Evolutionary conservation across 2,113 vertebrate genomes (phyloP).

Genomic region (Dasyprocta punctata): DNA sequence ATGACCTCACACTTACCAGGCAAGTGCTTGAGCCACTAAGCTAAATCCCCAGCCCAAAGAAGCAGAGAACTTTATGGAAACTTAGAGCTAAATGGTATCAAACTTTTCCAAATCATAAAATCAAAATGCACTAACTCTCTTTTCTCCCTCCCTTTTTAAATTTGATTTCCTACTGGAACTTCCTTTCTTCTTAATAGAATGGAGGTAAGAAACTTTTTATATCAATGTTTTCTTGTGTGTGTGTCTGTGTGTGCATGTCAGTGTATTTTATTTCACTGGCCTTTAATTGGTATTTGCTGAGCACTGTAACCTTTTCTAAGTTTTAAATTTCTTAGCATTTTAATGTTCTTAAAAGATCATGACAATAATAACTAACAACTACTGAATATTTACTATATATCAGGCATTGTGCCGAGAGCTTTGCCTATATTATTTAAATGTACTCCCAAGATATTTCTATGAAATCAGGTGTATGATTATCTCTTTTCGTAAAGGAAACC

Average conservation of each 20-base stretch:
- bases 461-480: not conserved
- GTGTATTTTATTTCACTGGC: not conserved
- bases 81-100: not conserved
- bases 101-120: not conserved
- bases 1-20: too few relatives aligned
- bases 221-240: not conserved
- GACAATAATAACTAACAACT: not conserved
- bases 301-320: not conserved
- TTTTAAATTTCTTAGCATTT: constrained; percentile 37
- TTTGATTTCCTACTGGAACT: constrained; percentile 68
- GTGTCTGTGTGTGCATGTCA: not conserved
- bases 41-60: too few relatives aligned
- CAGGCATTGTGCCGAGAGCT: not conserved
- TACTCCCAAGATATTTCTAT: not conserved
- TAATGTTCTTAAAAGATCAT: not conserved
- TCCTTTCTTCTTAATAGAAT: constrained; percentile 86
- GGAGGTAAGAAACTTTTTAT: constrained; percentile 89
- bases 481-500: not conserved
- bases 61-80: constrained; percentile 13
- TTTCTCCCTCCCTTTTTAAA: constrained; percentile 79
- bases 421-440: not conserved
- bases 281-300: not conserved
- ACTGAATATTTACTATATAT: not conserved
- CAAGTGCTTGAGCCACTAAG: too few relatives aligned
- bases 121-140: constrained; percentile 77